phyloP scores from a whole-genome alignment of 2,888 invertebrate species.

The Stegana nigrithorax region DNA sequence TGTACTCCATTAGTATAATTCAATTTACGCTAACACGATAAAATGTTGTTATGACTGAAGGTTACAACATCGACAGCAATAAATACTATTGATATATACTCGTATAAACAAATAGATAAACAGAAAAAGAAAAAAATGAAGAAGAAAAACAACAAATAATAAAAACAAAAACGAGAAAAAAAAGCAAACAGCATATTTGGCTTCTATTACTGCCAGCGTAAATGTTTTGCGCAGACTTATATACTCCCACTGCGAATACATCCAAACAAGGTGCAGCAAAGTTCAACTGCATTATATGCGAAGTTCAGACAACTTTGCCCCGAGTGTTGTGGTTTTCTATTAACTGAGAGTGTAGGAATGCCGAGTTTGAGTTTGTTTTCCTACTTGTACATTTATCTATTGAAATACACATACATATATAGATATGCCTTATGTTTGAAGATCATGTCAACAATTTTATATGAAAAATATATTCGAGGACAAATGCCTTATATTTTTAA shows the following conservation, averaged over 20 bases:
- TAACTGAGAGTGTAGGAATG: not conserved
- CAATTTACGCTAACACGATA: constrained; percentile 11
- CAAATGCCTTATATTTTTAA: too few species aligned
- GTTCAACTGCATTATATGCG: not conserved
- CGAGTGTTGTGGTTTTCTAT: not conserved
- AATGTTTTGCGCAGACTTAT: constrained; percentile 1
- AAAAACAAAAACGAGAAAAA: not conserved
- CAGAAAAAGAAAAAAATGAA: not conserved
- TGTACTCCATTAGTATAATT: not conserved
- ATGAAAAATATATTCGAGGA: too few species aligned
- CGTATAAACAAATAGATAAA: not conserved
- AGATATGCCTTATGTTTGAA: not conserved
- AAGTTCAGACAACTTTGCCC: constrained; percentile 1
- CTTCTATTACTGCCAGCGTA: constrained; percentile 1
- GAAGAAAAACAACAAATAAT: not conserved
- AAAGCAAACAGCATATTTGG: constrained; percentile 6
- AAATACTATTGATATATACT: too few species aligned
- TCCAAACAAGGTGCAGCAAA: not conserved
- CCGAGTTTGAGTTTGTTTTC: not conserved
- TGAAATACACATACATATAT: not conserved
- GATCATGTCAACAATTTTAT: too few species aligned
- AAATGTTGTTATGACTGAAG: not conserved
- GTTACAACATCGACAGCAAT: not conserved
- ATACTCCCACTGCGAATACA: not conserved
- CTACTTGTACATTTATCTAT: too few species aligned